A percentile compares a stretch with the other conserved stretches of the same genome.
Evolutionary conservation across 92 coral and sea anemone genomes (phyloP).

Genomic region (Plumapathes pennacea): DNA sequence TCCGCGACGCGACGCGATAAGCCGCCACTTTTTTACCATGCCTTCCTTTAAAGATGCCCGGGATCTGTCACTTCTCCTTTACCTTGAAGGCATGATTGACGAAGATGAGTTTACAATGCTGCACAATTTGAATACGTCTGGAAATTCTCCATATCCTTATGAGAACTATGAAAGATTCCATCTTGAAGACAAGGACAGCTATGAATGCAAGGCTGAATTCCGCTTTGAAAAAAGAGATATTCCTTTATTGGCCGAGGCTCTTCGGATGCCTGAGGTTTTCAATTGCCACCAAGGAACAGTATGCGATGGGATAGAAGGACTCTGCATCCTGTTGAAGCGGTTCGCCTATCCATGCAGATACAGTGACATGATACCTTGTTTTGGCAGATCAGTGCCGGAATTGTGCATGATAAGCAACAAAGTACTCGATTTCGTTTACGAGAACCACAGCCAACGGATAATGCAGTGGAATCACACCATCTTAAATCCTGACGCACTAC

Average conservation of each 20-base stretch:
- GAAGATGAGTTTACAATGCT: background rate
- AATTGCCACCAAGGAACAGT: constrained; percentile 19
- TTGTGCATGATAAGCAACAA: constrained; percentile 21
- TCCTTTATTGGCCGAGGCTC: constrained; percentile 20
- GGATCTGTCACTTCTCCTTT: background rate
- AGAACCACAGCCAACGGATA: constrained; percentile 12
- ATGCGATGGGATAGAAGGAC: constrained; percentile 25
- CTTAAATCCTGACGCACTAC: constrained; percentile 27
- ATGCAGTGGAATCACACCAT: constrained; percentile 26
- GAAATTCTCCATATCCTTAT: constrained; percentile 12
- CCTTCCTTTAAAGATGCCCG: background rate
- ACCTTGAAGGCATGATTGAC: background rate
- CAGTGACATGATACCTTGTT: constrained; percentile 17
- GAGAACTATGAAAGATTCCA: constrained; percentile 23
- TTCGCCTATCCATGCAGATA: constrained; percentile 28
- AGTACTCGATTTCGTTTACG: constrained; percentile 8
- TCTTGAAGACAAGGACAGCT: constrained; percentile 18
- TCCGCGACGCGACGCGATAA: background rate
- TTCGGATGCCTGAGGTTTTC: constrained; percentile 27
- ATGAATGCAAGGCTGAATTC: constrained; percentile 11
- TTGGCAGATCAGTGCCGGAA: constrained; percentile 38
- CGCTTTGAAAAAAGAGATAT: constrained; percentile 15
- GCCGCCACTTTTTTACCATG: background rate
- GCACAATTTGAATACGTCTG: no score
- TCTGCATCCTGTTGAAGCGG: constrained; percentile 13